Evolutionary conservation across 2,113 vertebrate species (phyloP), one percentile per base, ranked within the genome.

Genomic region (Centropristis striata): DNA sequence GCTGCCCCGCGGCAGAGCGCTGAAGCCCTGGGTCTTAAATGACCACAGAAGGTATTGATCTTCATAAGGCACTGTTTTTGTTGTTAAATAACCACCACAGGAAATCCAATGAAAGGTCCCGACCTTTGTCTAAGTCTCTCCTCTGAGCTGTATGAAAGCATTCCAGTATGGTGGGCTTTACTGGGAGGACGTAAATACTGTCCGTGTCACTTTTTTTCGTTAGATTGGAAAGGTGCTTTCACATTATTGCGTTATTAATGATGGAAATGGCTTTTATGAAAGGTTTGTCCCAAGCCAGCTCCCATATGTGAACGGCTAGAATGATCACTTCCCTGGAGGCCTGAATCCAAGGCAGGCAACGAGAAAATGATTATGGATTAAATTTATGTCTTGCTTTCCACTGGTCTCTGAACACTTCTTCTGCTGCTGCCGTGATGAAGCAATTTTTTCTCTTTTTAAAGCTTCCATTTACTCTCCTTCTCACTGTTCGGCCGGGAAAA

Each of bases 11-110:
- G 44, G 79, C 73, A 83, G 86, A 87, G 88, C 15, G 8, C 88
- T 58, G 64, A 78, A 70, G 83, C 82, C 78, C 84, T 75, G 86
- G 80, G 75, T 90, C 89, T 93, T 87, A 87, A 90, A 84, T 84
- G 75, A 90, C 90, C 84, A 90, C 85, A 90, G 89, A 92, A 86
- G n/a, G 41, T 85, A 83, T 61, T 44, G 75, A 92, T 94, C 93
- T 93, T 87, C 86, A 90, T 91, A 92, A 86, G 59, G 91, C 80
- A 53, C 70, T 76, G 74, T 86, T 92, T 92, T 86, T 88, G 81
- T 84, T 91, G 64, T 85, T 91, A 92, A 82, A 85, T 91, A 91
- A 91, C 69, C 49, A 50, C 78, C 44, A 72, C 57, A 73, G 76
- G 75, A 87, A 86, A 90, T 89, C 87, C 83, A 7, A 82, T 92